Base-by-base conservation (phyloP, 2,113 vertebrate genomes). In the Empidonax alnorum region DNA sequence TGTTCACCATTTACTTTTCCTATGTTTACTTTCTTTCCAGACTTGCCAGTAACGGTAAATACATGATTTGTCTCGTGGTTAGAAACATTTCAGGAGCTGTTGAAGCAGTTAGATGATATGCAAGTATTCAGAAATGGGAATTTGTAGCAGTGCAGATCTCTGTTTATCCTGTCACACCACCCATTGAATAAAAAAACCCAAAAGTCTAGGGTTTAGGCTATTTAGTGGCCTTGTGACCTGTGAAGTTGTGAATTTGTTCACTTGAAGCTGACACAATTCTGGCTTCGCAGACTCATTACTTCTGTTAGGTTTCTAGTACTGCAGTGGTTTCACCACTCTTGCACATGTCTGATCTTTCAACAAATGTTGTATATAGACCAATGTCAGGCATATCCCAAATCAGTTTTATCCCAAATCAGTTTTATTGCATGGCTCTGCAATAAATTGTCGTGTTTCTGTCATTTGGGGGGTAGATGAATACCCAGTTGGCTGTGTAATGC, bases 311-410 rank as follows among this genome's bases (percentile, higher is more conserved):
- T 82, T 89, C 46, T 44, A 14, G 25, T 35, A 20, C 44, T 47
- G 41, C 6, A 6, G 22, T 46, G 10, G 8, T 90, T 87, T 74
- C 44, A 16, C 9, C 22, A 6, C n/a, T 58, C 7, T 56, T 49
- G 17, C 7, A 14, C 0, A 0, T 73, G 52, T 18, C 49, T 53
- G 9, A 44, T 74, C 55, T n/a, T 66, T 80, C 41, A 46, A 16
- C 3, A 6, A 4, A 2, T 3, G 2, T 46, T 56, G 7, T 4
- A 20, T 53, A 0, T 15, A 49, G 41, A 44, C 8, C 2, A 4
- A 31, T 37, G 37, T 41, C 0, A 0, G 33, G 13, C 15, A 7
- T 75, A 23, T 12, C 10, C 14, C 12, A 62, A 21, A 59, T 44
- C 13, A 50, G 1, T 77, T 55, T 11, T 41, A 24, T 35, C 47